Percentiles rank a stretch among this genome's conserved stretches.
Conservation (phyloP, 2,113 vertebrate species). For the Malaclemys terrapin region DNA sequence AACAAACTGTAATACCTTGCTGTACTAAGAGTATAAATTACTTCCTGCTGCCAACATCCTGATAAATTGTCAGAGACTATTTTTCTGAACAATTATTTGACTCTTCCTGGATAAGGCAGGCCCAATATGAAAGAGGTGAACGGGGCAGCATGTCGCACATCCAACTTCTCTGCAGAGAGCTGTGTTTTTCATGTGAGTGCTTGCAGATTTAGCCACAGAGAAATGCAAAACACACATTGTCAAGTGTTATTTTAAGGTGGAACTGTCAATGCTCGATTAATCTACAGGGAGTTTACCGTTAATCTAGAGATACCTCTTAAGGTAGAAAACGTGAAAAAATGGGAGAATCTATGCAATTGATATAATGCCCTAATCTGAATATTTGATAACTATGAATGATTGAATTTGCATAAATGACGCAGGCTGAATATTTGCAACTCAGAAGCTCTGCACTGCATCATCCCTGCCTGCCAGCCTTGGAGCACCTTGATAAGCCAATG, state of each 20-base stretch:
- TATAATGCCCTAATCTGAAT: accelerated
- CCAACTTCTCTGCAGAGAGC: accelerated
- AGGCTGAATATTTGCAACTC: accelerated
- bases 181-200: accelerated
- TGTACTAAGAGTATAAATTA: background rate
- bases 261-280: accelerated
- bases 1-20: background rate
- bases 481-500: background rate
- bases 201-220: background rate
- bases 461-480: background rate
- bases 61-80: accelerated
- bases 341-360: background rate
- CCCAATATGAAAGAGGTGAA: background rate
- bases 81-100: background rate
- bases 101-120: accelerated
- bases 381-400: accelerated
- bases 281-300: background rate
- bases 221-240: accelerated
- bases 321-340: accelerated
- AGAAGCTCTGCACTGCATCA: accelerated
- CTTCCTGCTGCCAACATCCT: accelerated
- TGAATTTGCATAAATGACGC: accelerated
- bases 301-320: background rate
- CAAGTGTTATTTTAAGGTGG: accelerated
- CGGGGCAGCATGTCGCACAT: background rate